Conservation (phyloP, 2,888 invertebrate species). For the Lottia gigantea region DNA sequence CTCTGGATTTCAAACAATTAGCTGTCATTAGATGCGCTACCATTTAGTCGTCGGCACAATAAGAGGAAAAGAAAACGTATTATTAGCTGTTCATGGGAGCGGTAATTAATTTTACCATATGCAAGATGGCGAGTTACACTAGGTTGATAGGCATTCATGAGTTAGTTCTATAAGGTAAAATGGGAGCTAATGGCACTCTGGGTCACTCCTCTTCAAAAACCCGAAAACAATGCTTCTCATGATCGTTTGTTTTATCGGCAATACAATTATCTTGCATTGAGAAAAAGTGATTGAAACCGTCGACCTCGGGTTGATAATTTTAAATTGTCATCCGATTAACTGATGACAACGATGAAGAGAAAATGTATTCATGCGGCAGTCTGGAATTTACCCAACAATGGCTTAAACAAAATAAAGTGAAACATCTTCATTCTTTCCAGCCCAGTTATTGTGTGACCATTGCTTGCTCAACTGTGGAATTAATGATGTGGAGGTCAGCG, state of each 20-base stretch:
- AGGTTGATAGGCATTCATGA: neutral
- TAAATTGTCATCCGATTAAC: conserved; percentile 11
- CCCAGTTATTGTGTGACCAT: conserved; percentile 3
- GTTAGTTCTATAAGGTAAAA: neutral
- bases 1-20: neutral
- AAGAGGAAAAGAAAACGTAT: conserved; percentile 1
- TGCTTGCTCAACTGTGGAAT: conserved; percentile 18
- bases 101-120: conserved; percentile 9
- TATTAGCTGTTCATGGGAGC: conserved; percentile 7
- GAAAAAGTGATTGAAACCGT: conserved; percentile 2
- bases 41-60: conserved; percentile 2
- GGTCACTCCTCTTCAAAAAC: neutral
- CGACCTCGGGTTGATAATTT: neutral
- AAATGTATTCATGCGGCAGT: conserved; percentile 10
- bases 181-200: neutral
- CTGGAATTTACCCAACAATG: neutral
- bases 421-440: conserved; percentile 2
- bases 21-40: conserved; percentile 9
- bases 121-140: neutral
- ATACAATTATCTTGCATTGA: conserved; percentile 6
- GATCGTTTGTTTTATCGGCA: conserved; percentile 7
- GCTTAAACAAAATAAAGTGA: conserved; percentile 10
- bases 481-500: conserved; percentile 22
- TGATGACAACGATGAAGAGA: conserved; percentile 2
- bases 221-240: neutral